Conservation (phyloP, 2,113 vertebrate species). For the Aramus guarauna region DNA sequence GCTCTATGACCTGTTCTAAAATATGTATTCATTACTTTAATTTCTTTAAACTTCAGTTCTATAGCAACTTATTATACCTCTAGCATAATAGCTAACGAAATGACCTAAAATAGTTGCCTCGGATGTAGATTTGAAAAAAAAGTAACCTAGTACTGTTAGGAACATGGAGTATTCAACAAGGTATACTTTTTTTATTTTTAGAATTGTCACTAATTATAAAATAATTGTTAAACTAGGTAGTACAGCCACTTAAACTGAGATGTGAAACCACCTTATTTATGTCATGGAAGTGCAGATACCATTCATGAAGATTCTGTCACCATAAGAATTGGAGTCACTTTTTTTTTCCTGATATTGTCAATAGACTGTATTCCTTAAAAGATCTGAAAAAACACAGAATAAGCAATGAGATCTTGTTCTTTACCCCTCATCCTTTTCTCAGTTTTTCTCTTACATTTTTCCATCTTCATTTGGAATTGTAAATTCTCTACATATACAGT, state of each 20-base stretch:
- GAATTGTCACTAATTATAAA: not conserved
- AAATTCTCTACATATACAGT: not conserved
- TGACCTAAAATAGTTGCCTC: not conserved
- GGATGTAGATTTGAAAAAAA: not conserved
- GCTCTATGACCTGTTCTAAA: conserved; percentile 17
- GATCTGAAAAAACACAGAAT: not conserved
- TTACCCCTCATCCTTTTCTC: not conserved
- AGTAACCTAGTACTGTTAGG: not conserved
- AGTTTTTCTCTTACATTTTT: not conserved
- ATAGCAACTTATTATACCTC: not conserved
- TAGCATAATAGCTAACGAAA: not conserved
- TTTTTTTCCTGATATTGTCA: not conserved
- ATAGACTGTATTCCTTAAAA: not conserved
- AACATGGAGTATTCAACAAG: not conserved
- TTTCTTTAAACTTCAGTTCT: conserved; percentile 20
- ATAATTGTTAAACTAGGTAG: not conserved
- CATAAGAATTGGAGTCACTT: not conserved
- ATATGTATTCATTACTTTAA: not conserved
- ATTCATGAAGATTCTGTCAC: not conserved
- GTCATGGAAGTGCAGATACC: not conserved
- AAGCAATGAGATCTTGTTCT: not conserved
- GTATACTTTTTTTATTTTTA: not conserved
- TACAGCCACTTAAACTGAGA: not conserved
- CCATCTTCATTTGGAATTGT: not conserved
- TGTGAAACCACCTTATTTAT: not conserved